Evolutionary conservation across 2,888 invertebrate genomes (phyloP).

Genomic region (Ceriagrion tenellum): DNA sequence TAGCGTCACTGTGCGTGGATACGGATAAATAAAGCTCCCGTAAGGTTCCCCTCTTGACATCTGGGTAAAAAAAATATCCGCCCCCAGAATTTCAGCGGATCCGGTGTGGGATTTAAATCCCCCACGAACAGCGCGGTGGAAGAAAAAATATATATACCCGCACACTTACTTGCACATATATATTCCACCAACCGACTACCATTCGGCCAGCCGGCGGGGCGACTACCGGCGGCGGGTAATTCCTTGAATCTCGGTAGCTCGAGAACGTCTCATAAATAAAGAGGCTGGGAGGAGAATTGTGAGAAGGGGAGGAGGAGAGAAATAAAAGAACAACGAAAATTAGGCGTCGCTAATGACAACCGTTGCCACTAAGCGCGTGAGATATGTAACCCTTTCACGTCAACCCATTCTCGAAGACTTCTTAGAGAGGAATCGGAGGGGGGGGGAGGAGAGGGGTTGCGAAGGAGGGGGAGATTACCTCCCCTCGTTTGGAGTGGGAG

Average conservation of each 20-base stretch:
- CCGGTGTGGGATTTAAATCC: background rate
- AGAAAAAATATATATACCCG: background rate
- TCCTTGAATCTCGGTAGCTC: constrained; percentile 33
- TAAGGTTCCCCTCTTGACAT: no score
- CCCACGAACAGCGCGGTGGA: background rate
- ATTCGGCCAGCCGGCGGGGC: background rate
- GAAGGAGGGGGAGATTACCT: background rate
- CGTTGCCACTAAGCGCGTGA: constrained; percentile 66
- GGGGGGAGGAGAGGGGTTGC: background rate
- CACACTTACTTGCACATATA: background rate
- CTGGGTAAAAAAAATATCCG: background rate
- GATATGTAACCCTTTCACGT: constrained; percentile 56
- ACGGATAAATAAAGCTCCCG: no score
- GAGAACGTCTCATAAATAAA: constrained; percentile 5
- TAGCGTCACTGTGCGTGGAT: background rate
- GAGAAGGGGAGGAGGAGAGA: background rate
- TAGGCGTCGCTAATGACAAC: constrained; percentile 63
- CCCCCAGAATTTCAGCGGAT: background rate
- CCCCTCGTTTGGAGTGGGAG: background rate
- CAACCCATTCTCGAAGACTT: background rate
- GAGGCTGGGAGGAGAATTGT: background rate
- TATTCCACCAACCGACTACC: background rate
- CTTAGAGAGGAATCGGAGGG: background rate
- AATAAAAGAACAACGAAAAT: constrained; percentile 51
- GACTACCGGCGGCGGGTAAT: background rate